Percentiles rank a stretch among this genome's conserved stretches.
Evolutionary conservation across 2,888 invertebrate species (phyloP).

Genomic region (Ichneumoninae sp.): DNA sequence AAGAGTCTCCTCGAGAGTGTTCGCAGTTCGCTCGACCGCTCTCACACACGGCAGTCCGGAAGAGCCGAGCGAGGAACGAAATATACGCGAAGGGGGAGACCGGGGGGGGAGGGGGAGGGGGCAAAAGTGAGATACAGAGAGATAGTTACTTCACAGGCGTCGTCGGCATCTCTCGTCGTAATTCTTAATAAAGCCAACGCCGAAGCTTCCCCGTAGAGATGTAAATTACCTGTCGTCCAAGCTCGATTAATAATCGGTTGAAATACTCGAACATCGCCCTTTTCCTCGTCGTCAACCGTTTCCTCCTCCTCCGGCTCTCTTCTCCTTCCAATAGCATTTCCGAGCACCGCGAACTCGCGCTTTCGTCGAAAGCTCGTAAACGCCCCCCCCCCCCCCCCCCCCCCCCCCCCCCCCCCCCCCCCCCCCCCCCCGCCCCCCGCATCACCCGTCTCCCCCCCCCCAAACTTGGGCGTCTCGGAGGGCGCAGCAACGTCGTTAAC

Average conservation of each 20-base stretch:
- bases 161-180: constrained; percentile 69
- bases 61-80: constrained; percentile 13
- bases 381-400: constrained; percentile 5
- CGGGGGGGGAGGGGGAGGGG: constrained; percentile 19
- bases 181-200: constrained; percentile 75
- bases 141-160: constrained; percentile 54
- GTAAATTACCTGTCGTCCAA: constrained; percentile 75
- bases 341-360: constrained; percentile 41
- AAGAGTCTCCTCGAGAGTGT: constrained; percentile 53
- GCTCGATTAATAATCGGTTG: constrained; percentile 75
- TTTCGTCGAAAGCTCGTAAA: constrained; percentile 55
- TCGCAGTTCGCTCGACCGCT: constrained; percentile 29
- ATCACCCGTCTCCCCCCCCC: neutral
- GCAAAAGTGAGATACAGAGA: constrained; percentile 34
- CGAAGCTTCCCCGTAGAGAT: constrained; percentile 69
- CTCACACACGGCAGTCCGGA: constrained; percentile 16
- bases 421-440: neutral
- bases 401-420: neutral
- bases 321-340: constrained; percentile 17
- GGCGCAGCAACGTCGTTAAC: constrained; percentile 55
- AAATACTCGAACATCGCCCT: constrained; percentile 44
- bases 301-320: constrained; percentile 3
- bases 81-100: neutral
- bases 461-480: constrained; percentile 24
- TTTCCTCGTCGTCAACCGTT: constrained; percentile 59